These are phyloP conservation scores for Chrysochloris asiatica DNA, from an alignment of 2,113 vertebrate genomes.

Conservation along the genomic window DNA sequence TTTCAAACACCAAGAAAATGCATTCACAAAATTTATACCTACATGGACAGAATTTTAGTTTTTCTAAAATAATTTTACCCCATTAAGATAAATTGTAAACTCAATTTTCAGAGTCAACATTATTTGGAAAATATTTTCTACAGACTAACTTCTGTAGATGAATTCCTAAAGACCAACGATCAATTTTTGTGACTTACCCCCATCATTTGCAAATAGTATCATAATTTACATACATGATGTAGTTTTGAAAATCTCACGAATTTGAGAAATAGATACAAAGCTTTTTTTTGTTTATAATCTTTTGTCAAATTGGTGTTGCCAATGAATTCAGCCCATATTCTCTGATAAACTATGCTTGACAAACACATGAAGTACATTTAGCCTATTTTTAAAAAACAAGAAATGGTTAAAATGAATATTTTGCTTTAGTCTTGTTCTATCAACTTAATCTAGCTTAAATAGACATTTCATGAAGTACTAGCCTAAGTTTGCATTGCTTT, in stretches of 20 bases:
- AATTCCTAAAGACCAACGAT: conserved; percentile 59
- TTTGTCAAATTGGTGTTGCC: conserved; percentile 57
- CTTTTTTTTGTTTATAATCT: conserved; percentile 60
- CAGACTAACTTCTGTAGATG: conserved; percentile 56
- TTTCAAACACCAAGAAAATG: conserved; percentile 71
- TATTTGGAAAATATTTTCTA: conserved; percentile 61
- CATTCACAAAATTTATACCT: conserved; percentile 68
- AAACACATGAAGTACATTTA: conserved; percentile 66
- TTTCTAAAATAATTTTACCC: conserved; percentile 71
- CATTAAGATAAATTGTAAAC: conserved; percentile 70
- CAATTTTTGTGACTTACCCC: conserved; percentile 41
- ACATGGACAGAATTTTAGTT: conserved; percentile 54
- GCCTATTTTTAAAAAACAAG: conserved; percentile 63
- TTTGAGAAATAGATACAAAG: conserved; percentile 57
- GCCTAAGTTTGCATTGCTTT: conserved; percentile 74
- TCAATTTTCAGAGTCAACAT: conserved; percentile 61
- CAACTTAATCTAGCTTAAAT: conserved; percentile 69
- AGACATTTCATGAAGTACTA: conserved; percentile 70
- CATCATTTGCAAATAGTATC: conserved; percentile 52
- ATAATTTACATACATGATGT: conserved; percentile 51
- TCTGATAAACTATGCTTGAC: conserved; percentile 63
- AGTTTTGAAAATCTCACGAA: conserved; percentile 61
- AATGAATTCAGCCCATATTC: conserved; percentile 57
- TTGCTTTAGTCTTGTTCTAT: conserved; percentile 73
- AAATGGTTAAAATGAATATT: conserved; percentile 64